Evolutionary conservation across 2,888 invertebrate genomes (phyloP), one percentile per base, ranked within the genome.

Genomic region (Parasteatoda lunata): DNA sequence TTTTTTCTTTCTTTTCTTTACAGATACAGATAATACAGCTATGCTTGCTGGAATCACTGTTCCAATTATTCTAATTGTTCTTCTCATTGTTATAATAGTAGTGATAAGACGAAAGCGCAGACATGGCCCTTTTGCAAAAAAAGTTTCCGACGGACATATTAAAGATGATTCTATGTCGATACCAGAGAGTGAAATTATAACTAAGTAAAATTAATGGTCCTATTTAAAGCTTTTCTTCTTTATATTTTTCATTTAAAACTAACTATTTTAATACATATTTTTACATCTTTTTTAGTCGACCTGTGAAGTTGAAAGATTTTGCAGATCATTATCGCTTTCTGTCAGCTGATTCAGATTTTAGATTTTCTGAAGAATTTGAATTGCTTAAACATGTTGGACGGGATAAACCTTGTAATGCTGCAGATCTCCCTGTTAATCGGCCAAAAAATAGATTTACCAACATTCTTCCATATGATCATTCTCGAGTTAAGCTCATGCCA

Each of bases 391-490:
- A 97, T 91, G 96, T 98, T 68, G 98, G 98, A 0, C 94, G 97
- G 79, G 97, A 98, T 91, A 97, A 97, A 92, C 94, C 96, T 0
- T 96, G 96, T 92, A 94, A 96, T 48, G 97, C 97, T 83, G 98
- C 99, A 11, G 98, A 98, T 93, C 93, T 98, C 90, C 97, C 98
- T 45, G 96, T 96, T 91, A 99, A 99, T 93, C 94, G 98, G 71
- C 97, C 97, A 54, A 99, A 99, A 93, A 99, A 99, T 94, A 95
- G 98, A 76, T 99, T 99, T 93, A 99, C 98, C 85, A 99, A 99
- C 93, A 99, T 99, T 92, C 94, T 99, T 90, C 98, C 99, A 0
- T 99, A 98, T 93, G 98, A 98, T 93, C 98, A 98, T 93, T 97
- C 97, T 84, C 94, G 98, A 89, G 97, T 97, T 92, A 98, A 98